Evolutionary conservation across 2,113 vertebrate species (phyloP).

Genomic region (Diadophis punctatus): DNA sequence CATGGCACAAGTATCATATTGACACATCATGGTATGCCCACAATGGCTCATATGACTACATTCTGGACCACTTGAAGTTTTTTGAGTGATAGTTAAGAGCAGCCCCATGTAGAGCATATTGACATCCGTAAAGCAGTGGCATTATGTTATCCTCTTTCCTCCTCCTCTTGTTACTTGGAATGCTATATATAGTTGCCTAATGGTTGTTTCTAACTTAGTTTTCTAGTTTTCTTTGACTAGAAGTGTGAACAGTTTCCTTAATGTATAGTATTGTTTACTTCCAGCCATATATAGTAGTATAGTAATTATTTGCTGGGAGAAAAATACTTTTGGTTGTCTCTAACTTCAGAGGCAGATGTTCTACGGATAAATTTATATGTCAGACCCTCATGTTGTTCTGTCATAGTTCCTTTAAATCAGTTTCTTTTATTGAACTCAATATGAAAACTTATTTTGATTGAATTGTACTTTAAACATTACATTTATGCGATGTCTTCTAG

Average conservation of each 20-base stretch:
- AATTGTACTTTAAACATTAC: not conserved
- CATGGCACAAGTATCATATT: not conserved
- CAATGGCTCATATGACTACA: not conserved
- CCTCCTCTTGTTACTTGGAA: slow-evolving; percentile 4
- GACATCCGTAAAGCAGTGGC: not conserved
- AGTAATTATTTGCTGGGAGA: not conserved
- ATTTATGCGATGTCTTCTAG: not conserved
- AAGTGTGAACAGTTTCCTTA: slow-evolving; percentile 37
- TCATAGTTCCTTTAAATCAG: not conserved
- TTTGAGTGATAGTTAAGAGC: not conserved
- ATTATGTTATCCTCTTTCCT: not conserved
- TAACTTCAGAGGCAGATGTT: not conserved
- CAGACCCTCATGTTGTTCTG: not conserved
- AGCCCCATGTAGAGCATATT: not conserved
- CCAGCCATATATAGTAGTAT: slow-evolving; percentile 20
- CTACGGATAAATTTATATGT: not conserved
- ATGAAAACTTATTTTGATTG: not conserved
- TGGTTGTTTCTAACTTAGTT: slow-evolving; percentile 31
- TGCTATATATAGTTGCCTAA: slow-evolving; percentile 3
- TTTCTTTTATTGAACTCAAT: not conserved
- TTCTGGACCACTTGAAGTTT: not conserved
- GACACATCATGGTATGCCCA: not conserved
- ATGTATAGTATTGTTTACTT: slow-evolving; percentile 6
- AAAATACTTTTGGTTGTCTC: not conserved
- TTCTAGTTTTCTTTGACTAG: slow-evolving; percentile 50